phyloP scores from a whole-genome alignment of 2,888 invertebrate genomes.

The Axea sp. region DNA sequence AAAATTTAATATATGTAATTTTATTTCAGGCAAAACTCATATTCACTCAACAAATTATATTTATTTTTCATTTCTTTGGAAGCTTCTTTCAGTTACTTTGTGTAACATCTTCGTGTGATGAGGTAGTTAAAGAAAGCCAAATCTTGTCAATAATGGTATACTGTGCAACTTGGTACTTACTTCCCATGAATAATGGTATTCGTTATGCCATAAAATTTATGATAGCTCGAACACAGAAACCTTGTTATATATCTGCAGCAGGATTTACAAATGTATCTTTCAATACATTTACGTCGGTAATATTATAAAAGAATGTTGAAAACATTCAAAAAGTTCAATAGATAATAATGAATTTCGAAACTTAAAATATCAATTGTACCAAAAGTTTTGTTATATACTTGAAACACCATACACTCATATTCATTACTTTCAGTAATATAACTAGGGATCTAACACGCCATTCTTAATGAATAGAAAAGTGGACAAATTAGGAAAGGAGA shows the following conservation, averaged over 20 bases:
- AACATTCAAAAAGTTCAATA: too few relatives aligned
- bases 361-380: too few relatives aligned
- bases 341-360: too few relatives aligned
- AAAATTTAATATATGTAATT: too few relatives aligned
- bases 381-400: too few relatives aligned
- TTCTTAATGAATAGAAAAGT: too few relatives aligned
- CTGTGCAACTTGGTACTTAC: constrained; percentile 5
- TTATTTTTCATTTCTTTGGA: constrained; percentile 6
- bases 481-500: too few relatives aligned
- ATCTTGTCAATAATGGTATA: background rate
- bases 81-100: background rate
- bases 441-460: too few relatives aligned
- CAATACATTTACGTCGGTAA: constrained; percentile 12
- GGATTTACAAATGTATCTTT: constrained; percentile 18
- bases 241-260: background rate
- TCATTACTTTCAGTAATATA: too few relatives aligned
- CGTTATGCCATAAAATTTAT: constrained; percentile 3
- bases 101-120: constrained; percentile 8
- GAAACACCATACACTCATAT: too few relatives aligned
- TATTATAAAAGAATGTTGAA: too few relatives aligned
- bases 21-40: background rate
- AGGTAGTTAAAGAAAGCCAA: background rate
- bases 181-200: constrained; percentile 7
- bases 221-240: constrained; percentile 10
- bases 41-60: background rate